Conservation (phyloP, 2,113 vertebrate species). For the Oenanthe melanoleuca region DNA sequence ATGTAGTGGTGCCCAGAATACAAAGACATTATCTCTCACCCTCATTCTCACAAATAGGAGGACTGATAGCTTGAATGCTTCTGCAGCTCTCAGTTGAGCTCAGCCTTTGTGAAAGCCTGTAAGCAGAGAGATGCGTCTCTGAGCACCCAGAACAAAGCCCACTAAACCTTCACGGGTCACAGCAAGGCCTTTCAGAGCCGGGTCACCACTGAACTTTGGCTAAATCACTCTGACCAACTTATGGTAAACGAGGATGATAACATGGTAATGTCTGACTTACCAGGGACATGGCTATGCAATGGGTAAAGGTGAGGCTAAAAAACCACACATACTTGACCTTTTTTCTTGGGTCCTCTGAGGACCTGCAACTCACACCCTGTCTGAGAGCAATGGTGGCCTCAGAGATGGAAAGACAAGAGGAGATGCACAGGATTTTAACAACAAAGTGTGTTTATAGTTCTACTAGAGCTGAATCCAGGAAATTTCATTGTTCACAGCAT, state of each 20-base stretch:
- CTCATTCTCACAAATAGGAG: neutral
- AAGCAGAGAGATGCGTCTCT: neutral
- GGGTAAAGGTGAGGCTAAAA: neutral
- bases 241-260: neutral
- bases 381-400: neutral
- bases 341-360: neutral
- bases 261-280: neutral
- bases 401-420: neutral
- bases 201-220: neutral
- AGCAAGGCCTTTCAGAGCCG: neutral
- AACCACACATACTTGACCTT: neutral
- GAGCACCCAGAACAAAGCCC: neutral
- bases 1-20: neutral
- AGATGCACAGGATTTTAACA: neutral
- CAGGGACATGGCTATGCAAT: neutral
- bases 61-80: slow-evolving; percentile 10
- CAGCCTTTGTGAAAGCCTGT: slow-evolving; percentile 3
- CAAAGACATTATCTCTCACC: neutral
- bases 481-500: slow-evolving; percentile 51
- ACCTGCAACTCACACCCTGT: neutral
- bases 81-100: slow-evolving; percentile 10
- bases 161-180: slow-evolving; percentile 9
- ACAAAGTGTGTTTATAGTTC: slow-evolving; percentile 42
- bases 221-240: neutral
- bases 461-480: slow-evolving; percentile 30